Evolutionary conservation across 2,888 invertebrate genomes (phyloP), one percentile per base, ranked within the genome.

Genomic region (Synanthedon tipuliformis): DNA sequence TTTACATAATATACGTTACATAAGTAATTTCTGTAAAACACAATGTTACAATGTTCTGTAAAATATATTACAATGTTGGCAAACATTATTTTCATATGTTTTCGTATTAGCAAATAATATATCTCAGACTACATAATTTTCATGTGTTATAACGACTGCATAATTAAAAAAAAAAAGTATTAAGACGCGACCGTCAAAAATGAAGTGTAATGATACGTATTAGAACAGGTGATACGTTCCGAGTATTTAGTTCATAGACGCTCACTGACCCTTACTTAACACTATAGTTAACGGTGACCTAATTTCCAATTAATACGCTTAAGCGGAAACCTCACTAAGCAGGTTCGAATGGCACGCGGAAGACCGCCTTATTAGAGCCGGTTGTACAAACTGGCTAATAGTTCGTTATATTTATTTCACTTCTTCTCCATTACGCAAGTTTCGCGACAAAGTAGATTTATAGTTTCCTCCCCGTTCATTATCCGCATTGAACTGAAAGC

Each of bases 381-480:
- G 59, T 66, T 34, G 34, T 62, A 72, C 70, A 72, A 75, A 74
- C 68, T 68, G 68, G 63, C 73, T 73, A 77, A 78, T 71, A 71
- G 67, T 65, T 68, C 62, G 69, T 71, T 69, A 73, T 77, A 75
- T 76, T 78, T 79, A 76, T 73, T 77, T 73, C 71, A 73, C 73
- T 81, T 69, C 63, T 70, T 77, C 74, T 71, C 72, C 70, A 81
- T 85, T 84, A 79, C 71, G 73, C 68, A 83, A 87, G 75, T 86
- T 86, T 81, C 60, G 71, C 76, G 70, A 81, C 75, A 81, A 78
- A 82, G 68, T 77, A 82, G 81, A 87, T 87, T 87, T 87, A 87
- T 85, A 79, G 84, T 85, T 85, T 87, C 87, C 87, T 75, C 86
- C 86, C 75, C 71, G 80, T 83, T 87, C 86, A 86, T 87, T 87